phyloP scores from a whole-genome alignment of 2,888 invertebrate species.

The Clepsis dumicolana region DNA sequence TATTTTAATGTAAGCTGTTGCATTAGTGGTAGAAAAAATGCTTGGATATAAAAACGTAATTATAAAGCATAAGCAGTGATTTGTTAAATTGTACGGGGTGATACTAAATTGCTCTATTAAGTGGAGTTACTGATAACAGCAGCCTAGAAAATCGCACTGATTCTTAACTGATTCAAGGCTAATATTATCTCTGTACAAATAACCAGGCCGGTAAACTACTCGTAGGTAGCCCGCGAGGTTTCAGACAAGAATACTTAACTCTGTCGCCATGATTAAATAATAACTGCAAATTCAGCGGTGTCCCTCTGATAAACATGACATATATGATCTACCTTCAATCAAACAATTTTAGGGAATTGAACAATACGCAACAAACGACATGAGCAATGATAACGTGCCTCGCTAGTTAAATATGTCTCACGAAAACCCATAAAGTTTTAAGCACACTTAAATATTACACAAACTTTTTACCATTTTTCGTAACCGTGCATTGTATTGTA shows the following conservation, averaged over 20 bases:
- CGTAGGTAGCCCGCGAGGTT: too few species aligned
- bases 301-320: too few species aligned
- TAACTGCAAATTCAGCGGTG: too few species aligned
- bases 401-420: neutral
- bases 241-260: too few species aligned
- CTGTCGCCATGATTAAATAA: too few species aligned
- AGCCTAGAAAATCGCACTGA: conserved; percentile 4
- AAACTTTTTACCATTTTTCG: conserved; percentile 18
- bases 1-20: neutral
- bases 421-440: conserved; percentile 26
- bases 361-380: too few species aligned
- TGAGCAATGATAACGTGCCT: neutral
- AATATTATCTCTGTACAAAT: neutral
- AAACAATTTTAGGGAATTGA: too few species aligned
- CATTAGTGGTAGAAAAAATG: neutral
- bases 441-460: conserved; percentile 19
- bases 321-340: too few species aligned
- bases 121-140: conserved; percentile 26
- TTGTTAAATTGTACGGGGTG: conserved; percentile 46
- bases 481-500: conserved; percentile 26
- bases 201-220: too few species aligned
- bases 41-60: conserved; percentile 18
- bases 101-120: conserved; percentile 42
- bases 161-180: neutral
- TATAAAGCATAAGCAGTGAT: conserved; percentile 17